These are phyloP conservation scores for Channa argus DNA, from an alignment of 2,113 vertebrate species.

Conservation along the genomic window DNA sequence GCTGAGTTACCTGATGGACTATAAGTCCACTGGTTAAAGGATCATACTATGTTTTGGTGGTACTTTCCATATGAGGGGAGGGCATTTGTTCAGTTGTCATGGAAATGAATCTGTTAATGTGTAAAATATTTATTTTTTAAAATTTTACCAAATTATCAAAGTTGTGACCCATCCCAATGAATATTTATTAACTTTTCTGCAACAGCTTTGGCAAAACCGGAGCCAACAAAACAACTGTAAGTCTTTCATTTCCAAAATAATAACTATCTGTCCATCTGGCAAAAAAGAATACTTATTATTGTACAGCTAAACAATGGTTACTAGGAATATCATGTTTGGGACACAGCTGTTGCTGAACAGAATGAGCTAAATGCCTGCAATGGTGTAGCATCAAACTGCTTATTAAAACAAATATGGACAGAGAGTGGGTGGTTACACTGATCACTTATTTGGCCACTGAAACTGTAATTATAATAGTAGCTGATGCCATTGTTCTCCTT, in stretches of 20 bases:
- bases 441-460: constrained; percentile 45
- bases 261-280: constrained; percentile 40
- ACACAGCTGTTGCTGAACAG: constrained; percentile 56
- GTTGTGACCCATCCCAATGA: background rate
- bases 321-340: constrained; percentile 42
- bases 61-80: no score
- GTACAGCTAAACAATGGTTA: constrained; percentile 26
- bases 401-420: constrained; percentile 60
- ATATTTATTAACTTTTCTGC: constrained; percentile 6
- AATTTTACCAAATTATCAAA: background rate
- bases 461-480: constrained; percentile 57
- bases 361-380: constrained; percentile 48
- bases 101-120: no score
- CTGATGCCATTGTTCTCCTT: constrained; percentile 47
- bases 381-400: constrained; percentile 39
- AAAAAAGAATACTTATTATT: constrained; percentile 36
- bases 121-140: background rate
- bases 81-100: no score
- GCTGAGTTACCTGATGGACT: no score
- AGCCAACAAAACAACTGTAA: background rate
- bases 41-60: no score
- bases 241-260: constrained; percentile 13
- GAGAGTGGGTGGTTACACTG: constrained; percentile 39
- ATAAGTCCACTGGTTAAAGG: no score
- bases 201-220: background rate